Evolutionary conservation across 2,113 vertebrate species (phyloP), one percentile per base, ranked within the genome.

Genomic region (Deroptyus accipitrinus): DNA sequence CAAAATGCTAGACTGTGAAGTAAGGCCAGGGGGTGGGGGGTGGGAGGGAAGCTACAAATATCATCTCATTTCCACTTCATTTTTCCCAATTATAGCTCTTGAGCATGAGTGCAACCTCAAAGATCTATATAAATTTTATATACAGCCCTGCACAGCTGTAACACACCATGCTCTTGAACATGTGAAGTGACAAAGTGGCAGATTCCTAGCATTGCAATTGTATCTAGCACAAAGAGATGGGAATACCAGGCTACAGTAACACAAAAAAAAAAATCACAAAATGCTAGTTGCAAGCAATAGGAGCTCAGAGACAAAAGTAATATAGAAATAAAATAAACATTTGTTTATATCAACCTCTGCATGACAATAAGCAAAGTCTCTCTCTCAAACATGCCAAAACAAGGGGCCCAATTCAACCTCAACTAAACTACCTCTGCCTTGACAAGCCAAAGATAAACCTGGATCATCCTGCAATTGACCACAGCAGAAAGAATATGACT

Each of bases 21-120:
- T 4, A 35, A 7, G 27, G 41, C 23, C 3, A 4, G 17, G 17
- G 44, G 44, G 16, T 14, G 13, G 41, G 39, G 7, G 25, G 15
- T 8, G 37, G 22, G 39, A 42, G 18, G 55, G 11, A 7, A 15
- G 22, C 57, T 78, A 44, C 17, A 72, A 35, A 13, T 24, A n/a
- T 12, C 37, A n/a, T 41, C 23, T 80, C 55, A 17, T 79, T 75
- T 70, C 49, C n/a, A 55, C 25, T 46, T 78, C 3, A 37, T 82
- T 86, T 90, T 78, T 63, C 49, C 30, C 14, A 16, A 1, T 2
- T n/a, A 24, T 30, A n/a, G n/a, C n/a, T 27, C 44, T 42, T 37
- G 17, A 74, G 9, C 25, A 48, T 2, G 2, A 17, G 8, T 25
- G 46, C 0, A 0, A 46, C 42, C 66, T 31, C 18, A 13, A 72